Evolutionary conservation across 2,113 vertebrate genomes (phyloP), one percentile per base, ranked within the genome.

Genomic region (Alouatta palliata): DNA sequence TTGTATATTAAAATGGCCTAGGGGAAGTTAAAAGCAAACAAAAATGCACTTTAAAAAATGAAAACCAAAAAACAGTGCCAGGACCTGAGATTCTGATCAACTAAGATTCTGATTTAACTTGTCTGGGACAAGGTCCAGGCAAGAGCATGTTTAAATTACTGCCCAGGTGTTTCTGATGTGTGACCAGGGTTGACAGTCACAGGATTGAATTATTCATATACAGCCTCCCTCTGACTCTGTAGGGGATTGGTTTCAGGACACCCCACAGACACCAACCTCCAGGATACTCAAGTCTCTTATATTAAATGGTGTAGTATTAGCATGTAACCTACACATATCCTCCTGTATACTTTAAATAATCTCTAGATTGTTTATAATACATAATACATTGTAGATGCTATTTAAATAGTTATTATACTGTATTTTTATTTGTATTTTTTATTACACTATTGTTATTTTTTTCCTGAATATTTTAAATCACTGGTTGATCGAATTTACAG

Each of bases 1-100:
- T 52, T 61, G 20, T 84, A 7, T 20, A 49, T 82, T 91, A 70
- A 80, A 64, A 75, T 68, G 49, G 40, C 19, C 2, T 25, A 19
- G 71, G 27, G 23, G 13, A 93, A 58, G 17, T 81, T 93, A 90
- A 95, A 95, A 95, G 47, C 54, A 90, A 87, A 70, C 77, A n/a
- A 71, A 81, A 70, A 77, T 77, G 27, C 20, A 71, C 52, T 47
- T 54, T 45, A 35, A 11, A 35, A 40, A 70, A 40, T 8, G 17
- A 58, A 19, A 52, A 68, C 12, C 61, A 32, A 23, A 58, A 19
- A 71, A 87, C 64, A 30, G n/a, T 76, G 5, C 19, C n/a, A 87
- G 40, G 73, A 90, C 23, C 11, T 45, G 14, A 43, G 20, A 52
- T 81, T 80, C 30, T 77, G 14, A 7, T 56, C 71, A 61, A 35